phyloP scores from a whole-genome alignment of 2,888 invertebrate species.

The Scotopteryx bipunctaria region DNA sequence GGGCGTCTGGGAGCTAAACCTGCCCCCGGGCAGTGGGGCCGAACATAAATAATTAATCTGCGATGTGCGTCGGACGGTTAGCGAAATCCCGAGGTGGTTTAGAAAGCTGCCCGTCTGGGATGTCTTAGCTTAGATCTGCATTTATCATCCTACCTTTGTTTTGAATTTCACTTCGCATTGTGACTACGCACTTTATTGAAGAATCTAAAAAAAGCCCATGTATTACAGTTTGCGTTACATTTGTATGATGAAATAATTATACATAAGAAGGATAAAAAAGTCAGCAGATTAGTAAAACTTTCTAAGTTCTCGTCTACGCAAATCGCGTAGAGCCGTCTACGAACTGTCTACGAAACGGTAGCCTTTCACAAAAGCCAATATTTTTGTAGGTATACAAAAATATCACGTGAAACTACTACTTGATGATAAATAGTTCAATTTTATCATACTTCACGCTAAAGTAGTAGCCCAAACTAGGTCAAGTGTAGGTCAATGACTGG shows the following conservation, averaged over 20 bases:
- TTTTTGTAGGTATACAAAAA: neutral
- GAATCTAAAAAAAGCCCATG: too few species aligned
- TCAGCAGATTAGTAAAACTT: too few species aligned
- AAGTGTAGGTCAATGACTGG: neutral
- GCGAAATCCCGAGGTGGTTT: slow-evolving; percentile 71
- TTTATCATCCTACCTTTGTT: slow-evolving; percentile 48
- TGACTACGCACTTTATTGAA: too few species aligned
- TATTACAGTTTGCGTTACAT: too few species aligned
- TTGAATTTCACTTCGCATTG: slow-evolving; percentile 17
- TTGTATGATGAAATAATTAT: too few species aligned
- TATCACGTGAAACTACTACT: neutral
- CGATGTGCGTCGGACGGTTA: slow-evolving; percentile 73
- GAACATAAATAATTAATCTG: slow-evolving; percentile 82
- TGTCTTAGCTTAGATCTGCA: slow-evolving; percentile 34
- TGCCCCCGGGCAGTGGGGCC: slow-evolving; percentile 66
- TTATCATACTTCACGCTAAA: neutral
- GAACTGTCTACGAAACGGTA: slow-evolving; percentile 17
- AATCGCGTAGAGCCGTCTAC: slow-evolving; percentile 13
- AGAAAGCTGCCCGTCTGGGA: slow-evolving; percentile 54
- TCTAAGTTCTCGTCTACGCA: slow-evolving; percentile 6
- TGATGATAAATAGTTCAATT: neutral
- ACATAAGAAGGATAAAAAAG: too few species aligned
- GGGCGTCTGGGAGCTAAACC: slow-evolving; percentile 78
- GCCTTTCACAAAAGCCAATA: neutral
- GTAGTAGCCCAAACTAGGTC: neutral